Conservation (phyloP, 1,140 invertebrate genomes). For the Euschistus heros region DNA sequence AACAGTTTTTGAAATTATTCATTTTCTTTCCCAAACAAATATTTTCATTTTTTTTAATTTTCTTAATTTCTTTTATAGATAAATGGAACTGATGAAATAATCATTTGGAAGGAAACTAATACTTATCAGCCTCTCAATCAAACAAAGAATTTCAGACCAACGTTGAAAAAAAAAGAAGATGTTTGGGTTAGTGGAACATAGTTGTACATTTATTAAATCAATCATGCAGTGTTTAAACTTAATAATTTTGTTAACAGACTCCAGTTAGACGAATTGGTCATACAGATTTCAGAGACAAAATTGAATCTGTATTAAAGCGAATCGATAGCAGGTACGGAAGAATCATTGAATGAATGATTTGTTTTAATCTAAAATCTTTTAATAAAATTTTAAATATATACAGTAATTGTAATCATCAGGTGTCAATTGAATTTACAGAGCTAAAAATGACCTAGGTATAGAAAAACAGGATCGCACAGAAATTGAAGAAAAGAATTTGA, state of each 20-base stretch:
- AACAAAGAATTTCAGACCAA: too few relatives aligned
- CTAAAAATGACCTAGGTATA: constrained; percentile 2
- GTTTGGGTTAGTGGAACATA: too few relatives aligned
- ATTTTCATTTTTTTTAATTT: too few relatives aligned
- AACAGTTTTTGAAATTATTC: too few relatives aligned
- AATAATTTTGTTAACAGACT: neutral
- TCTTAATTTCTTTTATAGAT: too few relatives aligned
- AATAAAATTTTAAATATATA: neutral
- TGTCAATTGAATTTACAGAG: constrained; percentile 4
- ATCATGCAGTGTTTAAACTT: neutral
- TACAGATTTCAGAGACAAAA: neutral
- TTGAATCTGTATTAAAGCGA: neutral
- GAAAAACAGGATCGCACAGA: constrained; percentile 7
- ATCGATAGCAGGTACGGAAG: neutral
- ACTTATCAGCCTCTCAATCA: too few relatives aligned
- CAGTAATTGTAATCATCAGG: neutral
- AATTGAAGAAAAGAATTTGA: constrained; percentile 6
- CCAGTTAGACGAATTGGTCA: neutral
- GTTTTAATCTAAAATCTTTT: neutral
- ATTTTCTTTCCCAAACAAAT: too few relatives aligned
- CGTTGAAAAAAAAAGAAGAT: too few relatives aligned
- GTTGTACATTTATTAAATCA: too few relatives aligned
- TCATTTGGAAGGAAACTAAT: too few relatives aligned
- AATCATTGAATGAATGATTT: neutral
- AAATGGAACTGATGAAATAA: too few relatives aligned